A percentile compares a stretch with the other conserved stretches of the same genome.
Conservation (phyloP, 1,140 invertebrate species). For the Dolichoris vasculosae region DNA sequence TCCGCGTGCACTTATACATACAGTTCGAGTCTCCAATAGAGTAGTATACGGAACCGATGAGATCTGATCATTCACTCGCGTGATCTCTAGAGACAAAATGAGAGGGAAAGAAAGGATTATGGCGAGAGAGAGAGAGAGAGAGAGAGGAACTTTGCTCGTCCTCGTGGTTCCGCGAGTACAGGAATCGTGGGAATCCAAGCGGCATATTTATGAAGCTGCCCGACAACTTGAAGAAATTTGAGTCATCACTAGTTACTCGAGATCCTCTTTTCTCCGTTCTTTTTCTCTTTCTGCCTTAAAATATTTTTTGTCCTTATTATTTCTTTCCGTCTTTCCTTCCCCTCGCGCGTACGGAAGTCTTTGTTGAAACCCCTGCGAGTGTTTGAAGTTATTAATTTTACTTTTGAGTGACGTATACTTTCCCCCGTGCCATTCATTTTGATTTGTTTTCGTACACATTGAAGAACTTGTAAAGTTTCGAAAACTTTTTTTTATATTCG, state of each 20-base stretch:
- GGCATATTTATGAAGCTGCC: conserved; percentile 40
- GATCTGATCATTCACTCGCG: not conserved
- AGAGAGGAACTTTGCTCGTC: conserved; percentile 20
- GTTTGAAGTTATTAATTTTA: conserved; percentile 3
- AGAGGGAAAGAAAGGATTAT: not conserved
- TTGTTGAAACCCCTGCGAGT: not conserved
- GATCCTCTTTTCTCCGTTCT: conserved; percentile 16
- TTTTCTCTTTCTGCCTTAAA: conserved; percentile 7
- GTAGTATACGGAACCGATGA: not conserved
- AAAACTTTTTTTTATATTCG: not conserved
- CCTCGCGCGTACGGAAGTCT: not conserved
- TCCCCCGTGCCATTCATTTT: not conserved
- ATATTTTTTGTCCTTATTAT: not conserved
- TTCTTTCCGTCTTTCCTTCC: not conserved
- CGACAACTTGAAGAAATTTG: conserved; percentile 50
- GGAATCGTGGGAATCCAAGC: conserved; percentile 44
- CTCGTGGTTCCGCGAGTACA: conserved; percentile 26
- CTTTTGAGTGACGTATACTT: not conserved
- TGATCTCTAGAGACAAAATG: not conserved
- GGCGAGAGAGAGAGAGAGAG: not conserved
- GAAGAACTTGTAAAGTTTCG: not conserved
- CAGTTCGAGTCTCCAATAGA: not conserved
- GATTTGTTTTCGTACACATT: not conserved
- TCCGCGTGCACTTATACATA: not conserved
- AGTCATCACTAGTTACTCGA: conserved; percentile 49